Base-by-base conservation (phyloP, 2,797 vertebrate genomes). In the Sternotherus odoratus region DNA sequence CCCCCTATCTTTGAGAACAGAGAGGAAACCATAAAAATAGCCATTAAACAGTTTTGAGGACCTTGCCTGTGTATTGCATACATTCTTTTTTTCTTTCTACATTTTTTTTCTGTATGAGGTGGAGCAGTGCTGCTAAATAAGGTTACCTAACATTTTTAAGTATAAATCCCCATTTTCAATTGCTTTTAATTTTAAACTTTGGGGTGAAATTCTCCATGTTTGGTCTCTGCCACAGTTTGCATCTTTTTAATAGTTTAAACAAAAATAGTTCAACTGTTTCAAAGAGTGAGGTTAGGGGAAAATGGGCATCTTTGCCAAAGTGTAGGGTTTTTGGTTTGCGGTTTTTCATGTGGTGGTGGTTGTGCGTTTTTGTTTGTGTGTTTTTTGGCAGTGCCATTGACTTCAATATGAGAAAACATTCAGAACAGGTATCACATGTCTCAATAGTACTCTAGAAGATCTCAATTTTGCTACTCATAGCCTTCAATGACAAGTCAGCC, bases 261-360 rank as follows among this genome's bases (percentile, higher is more conserved):
- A 36, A 66, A 66, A n/a, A 21, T 36, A 66, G 63, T 36, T 66
- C 16, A 66, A 19, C n/a, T 36, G 63, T 66, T 66, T 36, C 19
- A 3, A 36, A 66, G n/a, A 36, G n/a, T 5, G 19, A 36, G 63
- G 9, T 66, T 21, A 36, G 19, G 63, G 63, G 19, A 23, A 36
- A 36, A 66, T 21, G n/a, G 16, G 8, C n/a, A 63, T 60, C 30
- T 60, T 60, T 60, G 60, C 60, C 60, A 72, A 10, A 28, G 30
- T 63, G 33, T 63, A 48, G 6, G 1, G 0, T 0, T n/a, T 63
- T 63, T 63, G 33, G 60, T n/a, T 63, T 19, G 6, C 21, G 3
- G 19, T 30, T 57, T 57, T 57, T 53, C 12, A 13, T 28, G 54
- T 56, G 54, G 54, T 26, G 11, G 24, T 1, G 24, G 11, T 21